Evolutionary conservation across 2,888 invertebrate genomes (phyloP).

Genomic region (Neria commutata): DNA sequence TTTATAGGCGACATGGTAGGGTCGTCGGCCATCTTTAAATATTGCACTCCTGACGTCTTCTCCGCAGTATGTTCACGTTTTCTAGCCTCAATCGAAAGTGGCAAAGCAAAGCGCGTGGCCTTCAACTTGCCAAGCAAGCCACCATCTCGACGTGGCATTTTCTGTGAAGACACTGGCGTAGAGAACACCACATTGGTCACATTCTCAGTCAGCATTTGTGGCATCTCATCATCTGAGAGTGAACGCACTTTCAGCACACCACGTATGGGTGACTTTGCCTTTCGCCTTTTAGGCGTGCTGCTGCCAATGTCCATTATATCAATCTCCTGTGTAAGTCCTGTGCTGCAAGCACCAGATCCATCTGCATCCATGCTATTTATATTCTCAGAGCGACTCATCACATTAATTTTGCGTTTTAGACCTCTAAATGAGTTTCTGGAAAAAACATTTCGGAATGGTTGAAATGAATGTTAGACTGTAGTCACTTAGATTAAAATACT

Average conservation of each 20-base stretch:
- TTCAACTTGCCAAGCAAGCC: constrained; percentile 63
- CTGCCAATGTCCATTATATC: constrained; percentile 71
- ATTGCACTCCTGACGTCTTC: constrained; percentile 47
- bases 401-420: constrained; percentile 68
- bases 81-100: constrained; percentile 64
- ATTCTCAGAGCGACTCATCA: constrained; percentile 58
- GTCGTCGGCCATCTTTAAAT: constrained; percentile 56
- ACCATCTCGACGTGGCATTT: constrained; percentile 66
- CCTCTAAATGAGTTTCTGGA: constrained; percentile 60
- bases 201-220: constrained; percentile 65
- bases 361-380: constrained; percentile 57
- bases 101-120: constrained; percentile 60
- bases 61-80: constrained; percentile 51
- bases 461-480: not conserved
- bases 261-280: constrained; percentile 64
- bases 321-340: constrained; percentile 76
- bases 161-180: constrained; percentile 74
- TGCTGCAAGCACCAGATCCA: constrained; percentile 67
- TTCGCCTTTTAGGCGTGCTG: constrained; percentile 72
- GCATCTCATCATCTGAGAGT: constrained; percentile 68
- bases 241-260: constrained; percentile 71
- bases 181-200: constrained; percentile 76
- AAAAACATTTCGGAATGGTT: no score
- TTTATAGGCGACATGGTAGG: constrained; percentile 66
- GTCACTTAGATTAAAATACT: constrained; percentile 38